Evolutionary conservation across 2,888 invertebrate genomes (phyloP).

Genomic region (Diaprepes abbreviatus): DNA sequence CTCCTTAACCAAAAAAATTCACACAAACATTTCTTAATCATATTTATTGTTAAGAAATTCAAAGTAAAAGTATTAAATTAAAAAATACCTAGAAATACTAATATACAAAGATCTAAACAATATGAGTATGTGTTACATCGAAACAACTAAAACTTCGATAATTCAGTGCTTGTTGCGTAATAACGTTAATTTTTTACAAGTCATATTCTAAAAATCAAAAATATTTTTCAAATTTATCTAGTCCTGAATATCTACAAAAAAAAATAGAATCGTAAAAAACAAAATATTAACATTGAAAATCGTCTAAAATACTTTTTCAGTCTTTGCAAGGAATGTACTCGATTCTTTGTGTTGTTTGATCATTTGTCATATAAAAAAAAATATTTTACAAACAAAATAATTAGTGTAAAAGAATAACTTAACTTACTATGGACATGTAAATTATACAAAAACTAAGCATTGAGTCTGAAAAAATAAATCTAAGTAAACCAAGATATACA

Average conservation of each 20-base stretch:
- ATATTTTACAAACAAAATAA: neutral
- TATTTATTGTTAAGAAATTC: neutral
- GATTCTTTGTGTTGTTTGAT: neutral
- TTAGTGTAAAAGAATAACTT: conserved; percentile 1
- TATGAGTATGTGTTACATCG: neutral
- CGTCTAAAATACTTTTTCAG: neutral
- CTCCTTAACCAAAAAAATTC: neutral
- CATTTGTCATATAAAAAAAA: neutral
- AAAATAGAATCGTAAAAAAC: neutral
- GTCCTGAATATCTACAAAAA: too few relatives aligned
- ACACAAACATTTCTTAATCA: neutral
- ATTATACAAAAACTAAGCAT: conserved; percentile 4
- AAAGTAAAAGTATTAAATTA: neutral
- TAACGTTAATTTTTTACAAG: neutral
- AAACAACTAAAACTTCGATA: neutral
- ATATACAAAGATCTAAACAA: conserved; percentile 9
- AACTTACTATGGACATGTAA: conserved; percentile 11
- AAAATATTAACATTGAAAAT: neutral
- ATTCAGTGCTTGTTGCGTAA: neutral
- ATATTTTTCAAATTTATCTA: too few relatives aligned
- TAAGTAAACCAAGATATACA: neutral
- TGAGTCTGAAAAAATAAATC: neutral
- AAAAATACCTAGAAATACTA: neutral
- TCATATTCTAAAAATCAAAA: neutral
- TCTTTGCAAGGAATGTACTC: conserved; percentile 4